phyloP scores from a whole-genome alignment of 2,888 invertebrate species.

The Octodonta nipae region DNA sequence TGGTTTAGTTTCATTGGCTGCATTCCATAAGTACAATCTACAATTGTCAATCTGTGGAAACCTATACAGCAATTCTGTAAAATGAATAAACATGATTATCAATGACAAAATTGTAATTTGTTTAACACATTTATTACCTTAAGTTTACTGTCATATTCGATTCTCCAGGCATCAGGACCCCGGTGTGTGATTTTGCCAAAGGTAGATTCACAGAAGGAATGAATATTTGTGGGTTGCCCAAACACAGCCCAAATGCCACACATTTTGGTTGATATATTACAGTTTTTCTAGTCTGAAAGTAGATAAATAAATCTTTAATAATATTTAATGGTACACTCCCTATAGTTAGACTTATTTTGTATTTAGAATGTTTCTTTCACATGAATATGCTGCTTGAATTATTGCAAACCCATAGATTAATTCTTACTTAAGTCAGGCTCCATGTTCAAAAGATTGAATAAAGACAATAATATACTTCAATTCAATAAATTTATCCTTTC shows the following conservation, averaged over 20 bases:
- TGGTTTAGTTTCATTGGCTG: conserved; percentile 59
- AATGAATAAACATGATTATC: conserved; percentile 1
- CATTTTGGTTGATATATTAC: conserved; percentile 38
- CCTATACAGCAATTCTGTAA: conserved; percentile 47
- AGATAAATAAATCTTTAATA: no score
- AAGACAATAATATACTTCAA: no score
- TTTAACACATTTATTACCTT: conserved; percentile 33
- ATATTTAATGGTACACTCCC: no score
- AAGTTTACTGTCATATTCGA: conserved; percentile 53
- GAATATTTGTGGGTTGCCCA: conserved; percentile 45
- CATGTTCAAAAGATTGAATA: no score
- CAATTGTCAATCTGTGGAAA: conserved; percentile 57
- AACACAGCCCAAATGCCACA: conserved; percentile 70
- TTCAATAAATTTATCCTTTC: no score
- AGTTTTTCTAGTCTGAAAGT: no score
- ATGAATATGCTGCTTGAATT: not conserved
- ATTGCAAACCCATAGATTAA: not conserved
- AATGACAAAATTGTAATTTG: not conserved
- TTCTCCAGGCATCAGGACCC: conserved; percentile 63
- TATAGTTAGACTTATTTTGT: no score
- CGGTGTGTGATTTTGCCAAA: conserved; percentile 54
- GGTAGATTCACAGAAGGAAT: conserved; percentile 44
- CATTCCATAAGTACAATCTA: conserved; percentile 60
- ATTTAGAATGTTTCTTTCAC: no score
- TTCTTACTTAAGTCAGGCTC: no score